phyloP scores from a whole-genome alignment of 2,797 vertebrate genomes.

The Cephalopachus bancanus region DNA sequence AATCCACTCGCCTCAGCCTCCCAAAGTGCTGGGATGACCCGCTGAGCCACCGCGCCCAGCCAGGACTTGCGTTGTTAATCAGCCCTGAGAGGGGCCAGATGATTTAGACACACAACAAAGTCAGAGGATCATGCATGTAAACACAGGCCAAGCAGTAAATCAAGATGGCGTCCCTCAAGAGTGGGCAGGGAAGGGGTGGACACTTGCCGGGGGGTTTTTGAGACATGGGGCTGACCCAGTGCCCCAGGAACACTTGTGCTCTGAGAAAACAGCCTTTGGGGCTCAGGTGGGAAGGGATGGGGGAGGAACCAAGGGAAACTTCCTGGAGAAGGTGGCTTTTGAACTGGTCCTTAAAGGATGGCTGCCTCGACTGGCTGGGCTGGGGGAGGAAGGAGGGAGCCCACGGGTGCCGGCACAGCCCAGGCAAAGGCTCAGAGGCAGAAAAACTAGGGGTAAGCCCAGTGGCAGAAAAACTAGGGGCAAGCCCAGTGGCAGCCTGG shows the following conservation, averaged over 20 bases:
- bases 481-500: neutral
- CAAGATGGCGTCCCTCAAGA: neutral
- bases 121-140: accelerated
- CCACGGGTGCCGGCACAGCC: neutral
- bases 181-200: neutral
- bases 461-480: accelerated
- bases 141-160: accelerated
- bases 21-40: no score
- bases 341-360: neutral
- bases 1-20: no score
- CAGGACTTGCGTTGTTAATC: no score
- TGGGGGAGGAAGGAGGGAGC: neutral
- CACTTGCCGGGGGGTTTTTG: neutral
- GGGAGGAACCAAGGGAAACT: neutral
- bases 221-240: accelerated
- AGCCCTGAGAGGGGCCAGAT: neutral
- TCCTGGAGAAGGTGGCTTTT: neutral
- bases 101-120: accelerated
- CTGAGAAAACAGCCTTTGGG: neutral
- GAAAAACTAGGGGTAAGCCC: neutral
- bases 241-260: neutral
- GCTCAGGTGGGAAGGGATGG: accelerated
- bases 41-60: no score
- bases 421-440: neutral
- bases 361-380: neutral